phyloP scores from a whole-genome alignment of 2,888 invertebrate genomes.

The Phytoseiulus persimilis region DNA sequence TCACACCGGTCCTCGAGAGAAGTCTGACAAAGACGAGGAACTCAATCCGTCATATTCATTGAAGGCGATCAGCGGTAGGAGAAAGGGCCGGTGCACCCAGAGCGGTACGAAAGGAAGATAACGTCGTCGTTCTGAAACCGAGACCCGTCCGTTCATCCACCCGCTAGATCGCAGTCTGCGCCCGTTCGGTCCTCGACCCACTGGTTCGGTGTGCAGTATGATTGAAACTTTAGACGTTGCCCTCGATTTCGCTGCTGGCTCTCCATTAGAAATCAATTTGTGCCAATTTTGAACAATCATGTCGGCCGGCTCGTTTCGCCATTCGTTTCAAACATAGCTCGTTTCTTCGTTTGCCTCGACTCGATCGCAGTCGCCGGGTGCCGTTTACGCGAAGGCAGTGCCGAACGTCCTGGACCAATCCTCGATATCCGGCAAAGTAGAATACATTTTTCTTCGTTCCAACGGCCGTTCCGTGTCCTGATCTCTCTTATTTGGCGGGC shows the following conservation, averaged over 20 bases:
- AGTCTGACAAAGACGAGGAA: not conserved
- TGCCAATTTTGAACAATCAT: conserved; percentile 37
- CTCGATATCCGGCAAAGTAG: not conserved
- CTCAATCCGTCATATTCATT: not conserved
- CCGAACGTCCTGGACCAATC: not conserved
- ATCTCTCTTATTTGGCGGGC: not conserved
- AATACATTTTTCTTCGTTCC: not conserved
- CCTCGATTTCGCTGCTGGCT: not conserved
- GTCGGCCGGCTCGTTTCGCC: not conserved
- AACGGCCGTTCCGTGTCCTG: not conserved
- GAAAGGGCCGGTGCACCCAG: not conserved
- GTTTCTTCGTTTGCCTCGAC: not conserved
- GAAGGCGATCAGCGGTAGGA: not conserved
- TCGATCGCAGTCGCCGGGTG: not conserved
- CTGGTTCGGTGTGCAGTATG: not conserved
- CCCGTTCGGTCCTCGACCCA: not conserved
- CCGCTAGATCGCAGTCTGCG: not conserved
- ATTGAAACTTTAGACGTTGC: not conserved
- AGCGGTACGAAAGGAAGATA: not conserved
- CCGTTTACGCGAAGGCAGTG: not conserved
- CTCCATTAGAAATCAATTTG: conserved; percentile 34
- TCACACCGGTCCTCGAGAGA: not conserved
- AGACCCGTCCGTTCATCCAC: not conserved
- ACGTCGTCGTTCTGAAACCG: not conserved
- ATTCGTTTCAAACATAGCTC: not conserved